Base-by-base conservation (phyloP, 2,888 invertebrate species). In the Heliconius ethilla region DNA sequence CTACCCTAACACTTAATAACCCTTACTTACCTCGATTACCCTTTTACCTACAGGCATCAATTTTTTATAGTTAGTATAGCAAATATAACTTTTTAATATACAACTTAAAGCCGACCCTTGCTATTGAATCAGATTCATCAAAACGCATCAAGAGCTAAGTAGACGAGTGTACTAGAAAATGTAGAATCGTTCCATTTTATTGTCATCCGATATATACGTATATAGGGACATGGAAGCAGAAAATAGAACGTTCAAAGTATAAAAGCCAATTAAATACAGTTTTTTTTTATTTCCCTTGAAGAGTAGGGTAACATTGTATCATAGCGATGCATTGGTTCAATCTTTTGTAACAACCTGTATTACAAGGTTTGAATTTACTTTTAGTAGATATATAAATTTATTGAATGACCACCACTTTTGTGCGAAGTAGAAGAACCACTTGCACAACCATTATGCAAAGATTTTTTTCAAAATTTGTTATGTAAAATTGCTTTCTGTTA, bases 121-220 rank as follows among this genome's bases (percentile, higher is more conserved):
- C 33, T 55, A 33, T 59, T 59, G 72, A 72, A 59, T 72, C 10
- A 55, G 33, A 72, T 69, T 69, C 59, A 72, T 55, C 59, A 55
- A 72, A 72, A 72, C 72, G 59, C 59, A 37, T 72, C 59, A 72
- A 72, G 72, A 59, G 72, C 72, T 72, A 72, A 72, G 72, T 59
- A 72, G 55, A 55, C 59, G 55, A 72, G 72, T 72, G 72, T 72
- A 72, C 72, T 72, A 72, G 59, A 72, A 72, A 72, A 72, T n/a
- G 33, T 72, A n/a, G 72, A 13, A 72, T 22, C 55, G 27, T n/a
- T 72, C 33, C n/a, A 59, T 72, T 72, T 33, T 72, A 33, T 37
- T 33, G 59, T 59, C 72, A 59, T 55, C 59, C 15, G 33, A 37
- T 59, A 18, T 55, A 37, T 13, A 37, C 13, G 11, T 7, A 69